Evolutionary conservation across 2,888 invertebrate genomes (phyloP).

Genomic region (Protonemura montana): DNA sequence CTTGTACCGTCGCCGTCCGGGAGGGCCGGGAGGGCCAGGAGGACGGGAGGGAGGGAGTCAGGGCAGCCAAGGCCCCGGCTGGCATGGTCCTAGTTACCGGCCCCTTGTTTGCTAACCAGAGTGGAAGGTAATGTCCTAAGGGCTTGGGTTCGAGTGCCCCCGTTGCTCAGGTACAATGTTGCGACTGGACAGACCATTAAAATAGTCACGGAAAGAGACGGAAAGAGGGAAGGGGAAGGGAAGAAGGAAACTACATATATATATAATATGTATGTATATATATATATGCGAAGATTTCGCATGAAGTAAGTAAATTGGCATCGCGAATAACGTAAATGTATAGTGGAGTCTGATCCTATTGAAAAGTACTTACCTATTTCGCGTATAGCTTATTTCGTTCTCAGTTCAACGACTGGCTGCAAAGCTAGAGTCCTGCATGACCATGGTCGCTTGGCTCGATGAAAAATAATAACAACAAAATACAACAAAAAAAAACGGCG

Average conservation of each 20-base stretch:
- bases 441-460: not conserved
- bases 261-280: no score
- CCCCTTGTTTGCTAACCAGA: slow-evolving; percentile 36
- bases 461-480: not conserved
- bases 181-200: slow-evolving; percentile 39
- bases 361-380: slow-evolving; percentile 22
- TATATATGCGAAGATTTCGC: slow-evolving; percentile 14
- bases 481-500: no score
- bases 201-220: slow-evolving; percentile 30
- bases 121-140: slow-evolving; percentile 42
- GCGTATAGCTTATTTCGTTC: not conserved
- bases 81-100: slow-evolving; percentile 22
- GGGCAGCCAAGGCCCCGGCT: no score
- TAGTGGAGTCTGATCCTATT: slow-evolving; percentile 26
- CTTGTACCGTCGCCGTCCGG: not conserved
- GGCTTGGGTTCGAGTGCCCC: slow-evolving; percentile 39
- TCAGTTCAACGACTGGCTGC: not conserved
- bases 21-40: no score
- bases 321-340: slow-evolving; percentile 17
- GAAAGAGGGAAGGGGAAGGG: not conserved
- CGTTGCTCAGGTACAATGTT: slow-evolving; percentile 41
- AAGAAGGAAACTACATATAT: slow-evolving; percentile 28
- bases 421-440: not conserved
- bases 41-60: no score
- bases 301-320: slow-evolving; percentile 36